These are phyloP conservation scores for Teleogryllus oceanicus DNA, from an alignment of 2,888 invertebrate species.

Conservation along the genomic window DNA sequence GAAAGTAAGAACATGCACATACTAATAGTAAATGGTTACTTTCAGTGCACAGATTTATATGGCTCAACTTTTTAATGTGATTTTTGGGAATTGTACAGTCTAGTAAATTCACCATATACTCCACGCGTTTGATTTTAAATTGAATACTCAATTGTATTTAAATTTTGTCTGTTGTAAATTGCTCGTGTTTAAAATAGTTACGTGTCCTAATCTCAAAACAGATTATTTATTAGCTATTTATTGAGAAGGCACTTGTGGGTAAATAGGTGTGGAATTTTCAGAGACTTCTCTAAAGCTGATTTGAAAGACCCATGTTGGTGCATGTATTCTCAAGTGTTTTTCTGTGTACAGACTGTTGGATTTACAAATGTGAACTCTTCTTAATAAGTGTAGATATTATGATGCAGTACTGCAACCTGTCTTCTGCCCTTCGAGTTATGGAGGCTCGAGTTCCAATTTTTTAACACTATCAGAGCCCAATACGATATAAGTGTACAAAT, in stretches of 20 bases:
- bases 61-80: slow-evolving; percentile 4
- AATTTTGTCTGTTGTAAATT: slow-evolving; percentile 3
- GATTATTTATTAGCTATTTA: slow-evolving; percentile 11
- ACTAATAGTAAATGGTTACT: not conserved
- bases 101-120: not conserved
- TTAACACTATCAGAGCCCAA: slow-evolving; percentile 41
- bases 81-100: not conserved
- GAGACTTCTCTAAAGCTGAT: not conserved
- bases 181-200: not conserved
- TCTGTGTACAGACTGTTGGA: not conserved
- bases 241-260: slow-evolving; percentile 12
- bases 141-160: slow-evolving; percentile 11
- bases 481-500: slow-evolving; percentile 43
- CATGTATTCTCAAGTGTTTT: slow-evolving; percentile 18
- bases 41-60: not conserved
- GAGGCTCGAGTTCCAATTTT: slow-evolving; percentile 20
- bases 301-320: not conserved
- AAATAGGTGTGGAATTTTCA: not conserved
- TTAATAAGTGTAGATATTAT: not conserved
- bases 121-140: not conserved
- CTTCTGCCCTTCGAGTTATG: slow-evolving; percentile 18
- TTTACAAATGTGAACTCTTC: not conserved
- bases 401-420: slow-evolving; percentile 18
- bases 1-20: not conserved
- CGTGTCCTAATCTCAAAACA: not conserved